Percentiles rank a stretch among this genome's conserved stretches.
Conservation (phyloP, 2,113 vertebrate genomes). For the Camelus bactrianus region DNA sequence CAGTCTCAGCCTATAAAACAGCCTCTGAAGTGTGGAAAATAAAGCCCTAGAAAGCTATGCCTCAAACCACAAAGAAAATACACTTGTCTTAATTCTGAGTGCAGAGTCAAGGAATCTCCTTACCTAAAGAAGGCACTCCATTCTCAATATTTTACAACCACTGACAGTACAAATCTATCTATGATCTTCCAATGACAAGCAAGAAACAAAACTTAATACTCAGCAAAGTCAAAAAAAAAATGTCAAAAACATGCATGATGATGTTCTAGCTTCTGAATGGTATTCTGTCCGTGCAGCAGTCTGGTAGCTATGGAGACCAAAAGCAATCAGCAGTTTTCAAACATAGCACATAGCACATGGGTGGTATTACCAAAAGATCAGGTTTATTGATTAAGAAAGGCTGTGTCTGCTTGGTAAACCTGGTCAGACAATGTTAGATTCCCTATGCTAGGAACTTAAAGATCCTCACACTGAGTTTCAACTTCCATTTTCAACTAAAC, state of each 20-base stretch:
- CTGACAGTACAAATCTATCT: background rate
- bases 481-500: conserved; percentile 56
- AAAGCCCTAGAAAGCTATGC: conserved; percentile 1
- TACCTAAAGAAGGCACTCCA: conserved; percentile 3
- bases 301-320: conserved; percentile 89
- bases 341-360: conserved; percentile 61
- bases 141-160: background rate
- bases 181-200: background rate
- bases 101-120: background rate
- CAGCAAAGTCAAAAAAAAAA: conserved; percentile 2
- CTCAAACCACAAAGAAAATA: conserved; percentile 27
- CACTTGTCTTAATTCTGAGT: background rate
- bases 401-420: background rate
- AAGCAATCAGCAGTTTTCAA: conserved; percentile 86
- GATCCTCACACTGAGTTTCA: conserved; percentile 13
- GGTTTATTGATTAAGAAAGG: conserved; percentile 60
- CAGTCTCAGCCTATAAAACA: background rate
- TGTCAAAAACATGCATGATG: background rate
- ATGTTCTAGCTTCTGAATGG: conserved; percentile 29
- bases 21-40: background rate
- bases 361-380: conserved; percentile 76
- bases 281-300: conserved; percentile 66
- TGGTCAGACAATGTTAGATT: conserved; percentile 61
- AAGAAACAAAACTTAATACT: conserved; percentile 28
- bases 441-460: background rate